Evolutionary conservation across 1,140 invertebrate genomes (phyloP), one percentile per base, ranked within the genome.

Genomic region (Pseudomyrmex cubaensis): DNA sequence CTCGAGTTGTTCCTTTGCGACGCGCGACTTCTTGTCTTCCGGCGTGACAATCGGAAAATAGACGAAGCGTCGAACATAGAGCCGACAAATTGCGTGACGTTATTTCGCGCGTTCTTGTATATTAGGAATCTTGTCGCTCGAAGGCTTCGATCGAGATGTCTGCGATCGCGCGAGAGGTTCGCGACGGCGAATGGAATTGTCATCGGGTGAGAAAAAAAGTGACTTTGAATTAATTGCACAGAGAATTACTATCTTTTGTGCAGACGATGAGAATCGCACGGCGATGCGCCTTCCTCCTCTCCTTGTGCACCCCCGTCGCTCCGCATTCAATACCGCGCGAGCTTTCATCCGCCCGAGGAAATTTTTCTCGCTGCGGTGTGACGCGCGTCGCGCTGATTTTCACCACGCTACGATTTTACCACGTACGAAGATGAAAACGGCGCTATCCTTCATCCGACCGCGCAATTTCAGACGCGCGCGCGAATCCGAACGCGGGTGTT

Each of bases 291-390:
- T 56, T 17, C 17, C 52, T 8, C 20, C 25, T 2, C 3, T 2
- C 3, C 25, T 25, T 25, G 25, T 3, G 25, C 25, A 25, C 22
- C 22, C 22, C 22, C 25, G 25, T 70, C 20, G 64, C 52, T 78
- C 44, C 67, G 64, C 54, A 61, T 80, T 62, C 66, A 80, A 80
- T 75, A 82, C 48, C 78, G 69, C 12, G 61, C 35, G 35, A 35
- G 48, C n/a, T 83, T 77, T 83, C 62, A 66, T 76, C 35, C 82
- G n/a, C 62, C 59, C 17, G 73, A 76, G 61, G 73, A 35, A 76
- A 83, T 83, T 83, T 83, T 76, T 77, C 82, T 83, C 82, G 44
- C 25, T 46, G 10, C 48, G 22, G 61, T 44, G 25, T 57, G 72
- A 82, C 78, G 70, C 78, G 46, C 78, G 35, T 70, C 66, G 64